Percentiles rank a stretch among this genome's conserved stretches.
Conservation (phyloP, 2,113 vertebrate genomes). For the Grus americana region DNA sequence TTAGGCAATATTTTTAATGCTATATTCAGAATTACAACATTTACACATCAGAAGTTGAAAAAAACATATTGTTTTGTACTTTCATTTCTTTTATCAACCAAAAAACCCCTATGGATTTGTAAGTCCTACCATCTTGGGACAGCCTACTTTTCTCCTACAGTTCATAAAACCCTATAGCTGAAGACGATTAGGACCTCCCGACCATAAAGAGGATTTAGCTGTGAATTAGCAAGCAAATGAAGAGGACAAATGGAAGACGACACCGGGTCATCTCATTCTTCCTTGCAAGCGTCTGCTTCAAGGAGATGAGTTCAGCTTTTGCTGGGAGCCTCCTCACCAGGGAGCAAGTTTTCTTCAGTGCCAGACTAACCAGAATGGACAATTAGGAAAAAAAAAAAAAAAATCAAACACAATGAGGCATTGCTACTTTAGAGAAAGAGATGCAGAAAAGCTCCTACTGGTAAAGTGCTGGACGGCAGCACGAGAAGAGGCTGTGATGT, state of each 20-base stretch:
- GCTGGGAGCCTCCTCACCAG: not conserved
- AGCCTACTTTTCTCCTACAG: not conserved
- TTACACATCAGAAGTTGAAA: accelerated
- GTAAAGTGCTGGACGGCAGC: not conserved
- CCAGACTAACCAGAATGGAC: accelerated
- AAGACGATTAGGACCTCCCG: not conserved
- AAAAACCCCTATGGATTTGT: not conserved
- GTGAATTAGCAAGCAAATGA: not conserved
- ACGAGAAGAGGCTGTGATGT: not conserved
- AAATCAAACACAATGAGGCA: not conserved
- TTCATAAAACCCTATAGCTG: not conserved
- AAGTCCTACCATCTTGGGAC: not conserved
- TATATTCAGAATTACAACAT: not conserved
- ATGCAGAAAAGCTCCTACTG: not conserved
- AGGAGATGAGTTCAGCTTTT: not conserved
- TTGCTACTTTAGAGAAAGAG: accelerated
- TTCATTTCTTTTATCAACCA: not conserved
- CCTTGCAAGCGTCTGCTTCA: not conserved
- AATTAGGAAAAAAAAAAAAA: not conserved
- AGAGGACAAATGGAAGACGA: not conserved
- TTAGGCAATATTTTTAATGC: not conserved
- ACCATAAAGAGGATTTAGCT: not conserved
- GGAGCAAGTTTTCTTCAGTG: not conserved
- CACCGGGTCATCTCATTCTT: not conserved
- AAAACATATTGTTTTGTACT: accelerated